Evolutionary conservation across 1,140 invertebrate genomes (phyloP), one percentile per base, ranked within the genome.

Genomic region (Drosophila seguyi): DNA sequence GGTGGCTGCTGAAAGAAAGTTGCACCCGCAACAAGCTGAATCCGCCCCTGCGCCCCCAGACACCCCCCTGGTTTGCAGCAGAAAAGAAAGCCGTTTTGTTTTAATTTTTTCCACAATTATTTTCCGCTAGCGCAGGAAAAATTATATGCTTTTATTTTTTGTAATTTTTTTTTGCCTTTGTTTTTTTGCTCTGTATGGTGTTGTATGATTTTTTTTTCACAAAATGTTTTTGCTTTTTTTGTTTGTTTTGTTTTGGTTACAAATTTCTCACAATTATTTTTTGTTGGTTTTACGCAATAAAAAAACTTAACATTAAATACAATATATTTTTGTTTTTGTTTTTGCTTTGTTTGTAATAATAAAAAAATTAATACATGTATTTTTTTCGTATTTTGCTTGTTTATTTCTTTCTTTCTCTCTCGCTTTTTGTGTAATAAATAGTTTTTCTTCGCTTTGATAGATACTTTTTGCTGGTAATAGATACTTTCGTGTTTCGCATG

Each of bases 251-350:
- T 77, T 87, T 88, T 90, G 84, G 84, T 90, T 88, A 88, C 86
- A 90, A 90, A 90, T 90, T 90, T 88, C 85, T 88, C 85, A 88
- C 85, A 88, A 88, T 75, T 84, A 69, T 79, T 78, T 77, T 16
- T 47, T 83, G 50, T 80, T 82, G 76, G 76, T 71, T 83, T 87
- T 83, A 84, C 66, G 79, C 78, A 86, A 86, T 86, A 90, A 90
- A 88, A 83, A 90, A 90, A 90, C 85, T 90, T 90, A 90, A 90
- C 85, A 90, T 90, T 90, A 90, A 88, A 90, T 90, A 90, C 85
- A 90, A 90, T 90, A 88, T 88, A 82, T 82, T 79, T 56, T 78
- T 76, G 56, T 68, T 83, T 65, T 66, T 79, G 67, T 39, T 76
- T 83, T 59, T 59, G 48, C 48, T 50, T 53, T 16, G 50, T 55